Conservation (phyloP, 2,888 invertebrate genomes). For the Limenitis arthemis region DNA sequence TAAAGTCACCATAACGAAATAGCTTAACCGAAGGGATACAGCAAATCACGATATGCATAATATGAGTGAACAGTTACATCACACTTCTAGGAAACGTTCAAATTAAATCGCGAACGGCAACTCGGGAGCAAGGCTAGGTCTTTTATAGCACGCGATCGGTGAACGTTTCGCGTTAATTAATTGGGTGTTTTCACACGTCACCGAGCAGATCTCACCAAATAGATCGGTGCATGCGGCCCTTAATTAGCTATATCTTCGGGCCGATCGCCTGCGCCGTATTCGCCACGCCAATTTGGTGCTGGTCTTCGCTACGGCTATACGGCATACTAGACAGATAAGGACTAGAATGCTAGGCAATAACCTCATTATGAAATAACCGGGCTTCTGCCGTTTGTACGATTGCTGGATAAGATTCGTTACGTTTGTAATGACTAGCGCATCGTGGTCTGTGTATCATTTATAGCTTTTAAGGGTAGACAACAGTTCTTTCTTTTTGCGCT, state of each 20-base stretch:
- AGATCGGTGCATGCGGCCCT: conserved; percentile 66
- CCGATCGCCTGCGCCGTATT: conserved; percentile 61
- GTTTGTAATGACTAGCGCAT: conserved; percentile 28
- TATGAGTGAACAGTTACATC: conserved; percentile 23
- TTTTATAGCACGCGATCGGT: conserved; percentile 50
- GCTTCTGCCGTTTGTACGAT: conserved; percentile 50
- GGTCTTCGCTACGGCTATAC: conserved; percentile 54
- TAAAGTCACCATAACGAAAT: conserved; percentile 4
- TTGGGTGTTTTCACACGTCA: conserved; percentile 73
- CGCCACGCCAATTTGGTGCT: conserved; percentile 70
- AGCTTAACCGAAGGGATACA: conserved; percentile 13
- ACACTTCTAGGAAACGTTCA: conserved; percentile 34
- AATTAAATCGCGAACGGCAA: conserved; percentile 44
- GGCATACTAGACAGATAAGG: conserved; percentile 57
- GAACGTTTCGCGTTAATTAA: conserved; percentile 65
- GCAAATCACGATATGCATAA: conserved; percentile 20
- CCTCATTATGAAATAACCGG: conserved; percentile 68
- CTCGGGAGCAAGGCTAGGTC: conserved; percentile 40
- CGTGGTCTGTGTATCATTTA: conserved; percentile 23
- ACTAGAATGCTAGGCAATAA: conserved; percentile 65
- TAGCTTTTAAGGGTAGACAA: conserved; percentile 6
- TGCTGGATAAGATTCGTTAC: conserved; percentile 37
- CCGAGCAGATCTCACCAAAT: conserved; percentile 68
- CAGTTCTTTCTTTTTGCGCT: background rate
- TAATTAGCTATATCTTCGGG: conserved; percentile 66